Evolutionary conservation across 2,113 vertebrate species (phyloP), one percentile per base, ranked within the genome.

Genomic region (Amblyopsis rosae): DNA sequence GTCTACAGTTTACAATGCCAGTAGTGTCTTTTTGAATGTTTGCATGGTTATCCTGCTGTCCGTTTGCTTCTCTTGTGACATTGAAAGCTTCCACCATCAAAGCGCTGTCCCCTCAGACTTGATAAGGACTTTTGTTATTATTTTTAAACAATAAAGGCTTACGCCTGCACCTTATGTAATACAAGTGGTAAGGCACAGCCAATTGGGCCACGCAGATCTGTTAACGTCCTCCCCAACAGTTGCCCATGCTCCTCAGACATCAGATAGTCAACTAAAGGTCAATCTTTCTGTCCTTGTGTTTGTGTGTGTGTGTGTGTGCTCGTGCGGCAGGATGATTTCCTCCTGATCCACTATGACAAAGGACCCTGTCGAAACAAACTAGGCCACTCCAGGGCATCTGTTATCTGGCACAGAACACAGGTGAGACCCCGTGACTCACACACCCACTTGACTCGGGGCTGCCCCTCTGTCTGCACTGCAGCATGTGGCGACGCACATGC

Each of bases 321-420:
- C 33, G 9, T 57, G 41, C 47, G 8, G 10, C 90, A 99, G 98
- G 98, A 99, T 13, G 98, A 99, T 84, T 99, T 99, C 79, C 95
- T 99, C 51, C 93, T 99, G 72, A 99, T 99, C 86, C 98, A 99
- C 86, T 99, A 99, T 0, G 98, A 99, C 88, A 98, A 99, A 94
- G 98, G 98, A 62, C 97, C 98, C 55, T 99, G 98, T 86, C 92
- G 98, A 70, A 98, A 99, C 93, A 99, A 98, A 90, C 89, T 99
- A 82, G 98, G 98, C 74, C 98, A 99, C 85, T 99, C 98, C 88
- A 94, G 98, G 82, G 98, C 98, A 0, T 99, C 98, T 1, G 98
- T 99, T 75, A 98, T 99, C 92, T 99, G 98, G 98, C 98, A 99
- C 91, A 95, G 98, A 93, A 99, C 98, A 50, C 98, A 99, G 95